These are phyloP conservation scores for Arvicanthis niloticus DNA, from an alignment of 2,113 vertebrate genomes.

Conservation along the genomic window DNA sequence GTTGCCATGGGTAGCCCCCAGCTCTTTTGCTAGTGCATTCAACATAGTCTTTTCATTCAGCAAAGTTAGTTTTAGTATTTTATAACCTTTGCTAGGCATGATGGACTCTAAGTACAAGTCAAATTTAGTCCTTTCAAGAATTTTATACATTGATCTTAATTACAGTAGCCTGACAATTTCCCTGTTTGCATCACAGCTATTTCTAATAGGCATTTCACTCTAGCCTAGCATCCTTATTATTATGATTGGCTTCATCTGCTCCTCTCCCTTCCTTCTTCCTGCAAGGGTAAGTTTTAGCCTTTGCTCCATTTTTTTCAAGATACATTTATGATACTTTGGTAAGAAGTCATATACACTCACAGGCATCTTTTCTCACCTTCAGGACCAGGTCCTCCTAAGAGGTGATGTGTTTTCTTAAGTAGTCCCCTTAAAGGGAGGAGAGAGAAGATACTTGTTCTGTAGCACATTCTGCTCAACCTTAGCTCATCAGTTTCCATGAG, in stretches of 20 bases:
- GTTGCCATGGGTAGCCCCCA: not conserved
- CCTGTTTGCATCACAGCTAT: not conserved
- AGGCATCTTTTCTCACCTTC: not conserved
- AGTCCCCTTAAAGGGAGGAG: not conserved
- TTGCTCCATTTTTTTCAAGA: not conserved
- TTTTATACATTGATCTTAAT: constrained; percentile 17
- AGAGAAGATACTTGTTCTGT: not conserved
- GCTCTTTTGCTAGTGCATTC: not conserved
- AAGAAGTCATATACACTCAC: not conserved
- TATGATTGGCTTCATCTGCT: not conserved
- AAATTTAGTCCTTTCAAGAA: not conserved
- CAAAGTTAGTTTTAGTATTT: not conserved
- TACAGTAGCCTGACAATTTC: not conserved
- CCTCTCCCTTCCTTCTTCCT: not conserved
- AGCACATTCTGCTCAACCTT: not conserved
- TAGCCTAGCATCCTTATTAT: not conserved
- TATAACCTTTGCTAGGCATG: not conserved
- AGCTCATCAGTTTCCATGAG: not conserved
- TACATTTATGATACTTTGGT: not conserved
- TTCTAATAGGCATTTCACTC: not conserved
- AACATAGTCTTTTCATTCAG: not conserved
- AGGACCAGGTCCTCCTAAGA: not conserved
- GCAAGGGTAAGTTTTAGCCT: not conserved
- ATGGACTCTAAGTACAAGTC: not conserved
- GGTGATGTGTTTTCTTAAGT: not conserved